These are phyloP conservation scores for Neodiprion pinetum DNA, from an alignment of 1,140 invertebrate species.

Conservation along the genomic window DNA sequence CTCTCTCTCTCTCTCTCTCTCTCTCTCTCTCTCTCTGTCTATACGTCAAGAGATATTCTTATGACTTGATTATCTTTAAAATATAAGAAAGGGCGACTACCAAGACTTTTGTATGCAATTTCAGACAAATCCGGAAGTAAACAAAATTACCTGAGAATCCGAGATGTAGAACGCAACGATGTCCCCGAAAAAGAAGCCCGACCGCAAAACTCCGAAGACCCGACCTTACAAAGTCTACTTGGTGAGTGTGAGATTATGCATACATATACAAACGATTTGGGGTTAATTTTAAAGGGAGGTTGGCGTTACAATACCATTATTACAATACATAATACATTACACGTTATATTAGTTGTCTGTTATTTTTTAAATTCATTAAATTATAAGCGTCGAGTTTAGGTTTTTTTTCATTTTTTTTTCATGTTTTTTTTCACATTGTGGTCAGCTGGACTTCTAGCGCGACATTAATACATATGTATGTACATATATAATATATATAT, in stretches of 20 bases:
- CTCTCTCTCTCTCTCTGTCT: slow-evolving; percentile 22
- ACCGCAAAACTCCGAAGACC: not conserved
- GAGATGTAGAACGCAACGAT: too few relatives aligned
- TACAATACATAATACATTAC: slow-evolving; percentile 52
- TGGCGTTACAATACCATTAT: slow-evolving; percentile 49
- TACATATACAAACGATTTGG: slow-evolving; percentile 45
- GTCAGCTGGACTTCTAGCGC: not conserved
- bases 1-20: not conserved
- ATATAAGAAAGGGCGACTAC: too few relatives aligned
- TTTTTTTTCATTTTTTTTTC: slow-evolving; percentile 26
- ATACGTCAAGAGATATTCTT: slow-evolving; percentile 34
- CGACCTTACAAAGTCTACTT: not conserved
- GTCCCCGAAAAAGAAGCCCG: not conserved
- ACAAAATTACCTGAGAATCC: not conserved
- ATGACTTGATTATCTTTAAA: slow-evolving; percentile 1
- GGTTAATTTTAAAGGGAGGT: slow-evolving; percentile 38
- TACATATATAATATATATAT: too few relatives aligned
- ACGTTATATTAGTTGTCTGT: slow-evolving; percentile 50
- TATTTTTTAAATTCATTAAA: slow-evolving; percentile 48
- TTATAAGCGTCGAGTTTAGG: slow-evolving; percentile 49
- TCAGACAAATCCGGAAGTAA: not conserved
- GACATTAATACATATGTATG: not conserved
- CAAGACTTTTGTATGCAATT: too few relatives aligned
- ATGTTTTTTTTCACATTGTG: slow-evolving; percentile 25
- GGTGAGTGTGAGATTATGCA: slow-evolving; percentile 40